A percentile compares a stretch with the other conserved stretches of the same genome.
Conservation (phyloP, 2,797 vertebrate species). For the Amphiprion clarkii region DNA sequence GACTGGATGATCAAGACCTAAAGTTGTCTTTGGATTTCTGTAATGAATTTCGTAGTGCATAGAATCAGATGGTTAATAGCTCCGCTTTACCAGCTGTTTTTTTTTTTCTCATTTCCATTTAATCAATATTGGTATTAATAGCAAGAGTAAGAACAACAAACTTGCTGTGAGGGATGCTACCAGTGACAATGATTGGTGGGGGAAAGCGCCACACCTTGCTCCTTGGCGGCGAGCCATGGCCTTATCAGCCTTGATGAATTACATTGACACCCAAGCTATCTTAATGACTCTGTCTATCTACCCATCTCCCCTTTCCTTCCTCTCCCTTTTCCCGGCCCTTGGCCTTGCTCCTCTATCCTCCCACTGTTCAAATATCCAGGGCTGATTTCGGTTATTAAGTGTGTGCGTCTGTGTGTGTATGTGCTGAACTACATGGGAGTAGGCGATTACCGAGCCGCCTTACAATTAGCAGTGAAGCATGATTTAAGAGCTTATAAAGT, state of each 20-base stretch:
- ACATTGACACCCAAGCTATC: conserved; percentile 82
- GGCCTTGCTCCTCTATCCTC: conserved; percentile 76
- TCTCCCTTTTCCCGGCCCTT: conserved; percentile 71
- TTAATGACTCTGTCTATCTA: conserved; percentile 82
- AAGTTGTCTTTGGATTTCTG: no score
- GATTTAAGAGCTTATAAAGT: conserved; percentile 31
- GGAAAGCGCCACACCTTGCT: conserved; percentile 77
- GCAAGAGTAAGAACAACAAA: conserved; percentile 58
- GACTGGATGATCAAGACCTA: no score
- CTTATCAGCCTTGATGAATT: conserved; percentile 82
- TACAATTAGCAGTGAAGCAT: conserved; percentile 37
- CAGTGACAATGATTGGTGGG: conserved; percentile 73
- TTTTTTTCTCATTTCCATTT: conserved; percentile 28
- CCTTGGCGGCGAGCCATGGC: conserved; percentile 64
- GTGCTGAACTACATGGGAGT: conserved; percentile 31
- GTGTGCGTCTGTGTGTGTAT: conserved; percentile 14
- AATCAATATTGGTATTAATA: conserved; percentile 39
- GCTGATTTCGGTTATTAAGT: conserved; percentile 51
- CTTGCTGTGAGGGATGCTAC: conserved; percentile 40
- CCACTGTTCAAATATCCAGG: conserved; percentile 67
- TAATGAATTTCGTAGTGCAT: not conserved
- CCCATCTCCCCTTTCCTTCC: conserved; percentile 76
- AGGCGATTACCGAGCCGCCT: conserved; percentile 6
- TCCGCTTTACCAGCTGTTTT: conserved; percentile 16
- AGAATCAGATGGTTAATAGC: not conserved